Percentiles rank a stretch among this genome's conserved stretches.
Conservation (phyloP, 2,797 vertebrate genomes). For the Pelobates cultripes region DNA sequence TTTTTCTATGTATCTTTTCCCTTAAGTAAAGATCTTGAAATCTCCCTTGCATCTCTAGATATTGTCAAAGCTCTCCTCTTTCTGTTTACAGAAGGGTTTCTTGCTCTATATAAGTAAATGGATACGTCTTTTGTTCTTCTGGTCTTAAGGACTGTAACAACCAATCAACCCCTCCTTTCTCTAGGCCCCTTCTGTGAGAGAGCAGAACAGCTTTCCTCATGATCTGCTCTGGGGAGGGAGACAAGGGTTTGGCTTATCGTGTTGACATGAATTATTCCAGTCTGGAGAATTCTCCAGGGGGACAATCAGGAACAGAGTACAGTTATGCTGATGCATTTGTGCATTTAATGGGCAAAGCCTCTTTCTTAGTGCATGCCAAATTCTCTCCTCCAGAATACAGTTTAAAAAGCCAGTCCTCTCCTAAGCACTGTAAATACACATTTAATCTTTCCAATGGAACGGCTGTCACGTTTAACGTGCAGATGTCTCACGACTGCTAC, state of each 20-base stretch:
- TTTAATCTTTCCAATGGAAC: too few relatives aligned
- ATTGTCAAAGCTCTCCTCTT: too few relatives aligned
- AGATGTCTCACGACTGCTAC: too few relatives aligned
- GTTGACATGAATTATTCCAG: constrained; percentile 50
- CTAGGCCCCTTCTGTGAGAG: too few relatives aligned
- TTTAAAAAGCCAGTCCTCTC: too few relatives aligned
- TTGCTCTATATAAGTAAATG: background rate
- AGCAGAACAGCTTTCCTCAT: background rate
- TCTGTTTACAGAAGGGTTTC: too few relatives aligned
- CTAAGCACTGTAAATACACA: too few relatives aligned
- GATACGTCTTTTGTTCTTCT: background rate
- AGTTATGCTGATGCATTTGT: constrained; percentile 24
- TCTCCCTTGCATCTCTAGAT: too few relatives aligned
- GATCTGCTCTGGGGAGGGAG: constrained; percentile 65
- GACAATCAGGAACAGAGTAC: constrained; percentile 55
- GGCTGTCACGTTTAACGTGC: too few relatives aligned
- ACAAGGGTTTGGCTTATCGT: constrained; percentile 36
- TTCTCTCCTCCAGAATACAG: background rate
- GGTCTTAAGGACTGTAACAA: background rate
- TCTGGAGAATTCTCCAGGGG: constrained; percentile 56
- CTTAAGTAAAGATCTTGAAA: too few relatives aligned
- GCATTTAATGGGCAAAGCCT: constrained; percentile 62
- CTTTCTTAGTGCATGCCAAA: background rate
- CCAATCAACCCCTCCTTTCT: too few relatives aligned
- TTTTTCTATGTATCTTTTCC: too few relatives aligned